Percentiles rank a stretch among this genome's conserved stretches.
Conservation (phyloP, 1,140 invertebrate species). For the Protaetia brevitarsis region DNA sequence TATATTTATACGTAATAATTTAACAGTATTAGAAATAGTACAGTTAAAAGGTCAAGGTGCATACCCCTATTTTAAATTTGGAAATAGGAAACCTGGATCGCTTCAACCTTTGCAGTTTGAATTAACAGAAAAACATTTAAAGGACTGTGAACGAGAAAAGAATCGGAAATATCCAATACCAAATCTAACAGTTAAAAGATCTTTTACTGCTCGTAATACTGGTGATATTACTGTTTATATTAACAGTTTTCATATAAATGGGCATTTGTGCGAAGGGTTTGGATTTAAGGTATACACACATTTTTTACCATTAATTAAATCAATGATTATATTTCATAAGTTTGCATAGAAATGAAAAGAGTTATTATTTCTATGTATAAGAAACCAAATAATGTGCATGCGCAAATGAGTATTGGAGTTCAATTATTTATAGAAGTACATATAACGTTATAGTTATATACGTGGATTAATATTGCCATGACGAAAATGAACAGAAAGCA, state of each 20-base stretch:
- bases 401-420: too few species aligned
- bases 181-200: slow-evolving; percentile 75
- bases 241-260: slow-evolving; percentile 72
- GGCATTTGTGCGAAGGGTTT: slow-evolving; percentile 76
- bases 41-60: slow-evolving; percentile 80
- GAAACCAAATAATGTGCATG: too few species aligned
- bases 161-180: slow-evolving; percentile 50
- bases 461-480: too few species aligned
- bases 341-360: too few species aligned
- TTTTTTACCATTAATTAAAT: too few species aligned
- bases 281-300: slow-evolving; percentile 60
- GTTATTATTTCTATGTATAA: too few species aligned
- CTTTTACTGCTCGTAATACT: slow-evolving; percentile 84
- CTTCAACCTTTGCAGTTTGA: slow-evolving; percentile 76
- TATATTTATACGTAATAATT: slow-evolving; percentile 73
- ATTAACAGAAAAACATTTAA: slow-evolving; percentile 76
- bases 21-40: slow-evolving; percentile 86
- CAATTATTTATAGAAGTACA: too few species aligned
- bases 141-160: slow-evolving; percentile 72
- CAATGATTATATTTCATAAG: too few species aligned
- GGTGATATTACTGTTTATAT: slow-evolving; percentile 79
- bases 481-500: too few species aligned
- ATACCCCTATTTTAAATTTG: slow-evolving; percentile 83
- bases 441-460: too few species aligned
- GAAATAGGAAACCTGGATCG: slow-evolving; percentile 81